Base-by-base conservation (phyloP, 2,797 vertebrate genomes). In the Kryptopterus vitreolus region DNA sequence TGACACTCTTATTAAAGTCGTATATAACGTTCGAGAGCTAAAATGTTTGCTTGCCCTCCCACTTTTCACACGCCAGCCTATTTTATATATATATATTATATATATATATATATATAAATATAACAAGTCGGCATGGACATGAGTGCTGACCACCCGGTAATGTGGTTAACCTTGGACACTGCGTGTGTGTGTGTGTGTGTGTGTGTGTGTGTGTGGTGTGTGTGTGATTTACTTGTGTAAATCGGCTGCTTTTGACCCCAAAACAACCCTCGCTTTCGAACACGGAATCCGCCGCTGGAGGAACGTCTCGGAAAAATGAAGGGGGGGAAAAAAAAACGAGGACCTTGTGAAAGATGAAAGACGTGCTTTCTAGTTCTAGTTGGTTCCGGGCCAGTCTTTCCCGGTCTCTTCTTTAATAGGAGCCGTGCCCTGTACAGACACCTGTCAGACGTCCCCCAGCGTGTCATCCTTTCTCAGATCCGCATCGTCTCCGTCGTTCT, bases 101-200 rank as follows among this genome's bases (percentile, higher is more conserved):
- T n/a, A n/a, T n/a, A n/a, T n/a, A n/a, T n/a, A n/a, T n/a, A n/a
- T n/a, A n/a, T n/a, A n/a, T n/a, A n/a, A n/a, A n/a, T 58, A 29
- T 29, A 78, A 59, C 55, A 69, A 52, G 43, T 61, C 77, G 66
- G 63, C 68, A 43, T 33, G 76, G 71, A 66, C 43, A 26, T n/a
- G 26, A 50, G 16, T 79, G 31, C 77, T 82, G 81, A 69, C 81
- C 63, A 59, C 62, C 71, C 77, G 70, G 38, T 75, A 66, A 75
- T 61, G 77, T 75, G 70, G 70, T 82, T 82, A 74, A 79, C 81
- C 81, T 82, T 79, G 76, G 53, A 69, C 59, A 22, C 61, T 26
- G 81, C 52, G 48, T 55, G 35, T 66, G 63, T n/a, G n/a, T n/a
- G n/a, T n/a, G n/a, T n/a, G n/a, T n/a, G n/a, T n/a, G n/a, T n/a